Evolutionary conservation across 2,113 vertebrate genomes (phyloP).

Genomic region (Cyanoramphus novaezelandiae): DNA sequence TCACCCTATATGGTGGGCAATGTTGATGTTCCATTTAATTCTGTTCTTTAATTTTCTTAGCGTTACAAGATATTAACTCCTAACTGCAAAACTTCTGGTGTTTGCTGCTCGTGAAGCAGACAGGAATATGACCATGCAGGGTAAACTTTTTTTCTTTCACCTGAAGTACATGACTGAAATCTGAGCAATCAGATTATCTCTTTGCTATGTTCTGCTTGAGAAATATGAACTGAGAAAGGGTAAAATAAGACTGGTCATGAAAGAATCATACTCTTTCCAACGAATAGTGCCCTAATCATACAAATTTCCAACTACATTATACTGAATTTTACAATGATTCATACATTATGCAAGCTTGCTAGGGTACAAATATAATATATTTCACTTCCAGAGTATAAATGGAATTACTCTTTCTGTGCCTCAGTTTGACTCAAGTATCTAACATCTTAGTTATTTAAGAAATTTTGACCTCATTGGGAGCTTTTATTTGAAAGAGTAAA

Average conservation of each 20-base stretch:
- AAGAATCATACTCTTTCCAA: neutral
- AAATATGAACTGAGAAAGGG: neutral
- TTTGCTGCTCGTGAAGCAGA: neutral
- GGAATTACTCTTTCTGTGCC: neutral
- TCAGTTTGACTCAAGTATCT: neutral
- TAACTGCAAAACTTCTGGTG: neutral
- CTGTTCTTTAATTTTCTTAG: neutral
- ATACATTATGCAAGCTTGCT: neutral
- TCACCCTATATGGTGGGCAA: neutral
- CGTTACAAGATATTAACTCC: neutral
- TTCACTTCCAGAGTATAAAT: neutral
- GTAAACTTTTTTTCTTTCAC: neutral
- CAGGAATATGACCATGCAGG: neutral
- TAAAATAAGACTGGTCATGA: neutral
- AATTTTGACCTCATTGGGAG: neutral
- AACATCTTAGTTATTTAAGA: neutral
- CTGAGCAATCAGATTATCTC: neutral
- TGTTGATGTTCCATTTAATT: neutral
- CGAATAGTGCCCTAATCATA: neutral
- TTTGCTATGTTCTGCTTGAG: neutral
- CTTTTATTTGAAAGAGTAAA: neutral
- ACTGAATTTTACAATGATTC: neutral
- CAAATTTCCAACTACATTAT: neutral
- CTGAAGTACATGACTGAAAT: neutral
- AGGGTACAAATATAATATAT: neutral